phyloP scores from a whole-genome alignment of 2,888 invertebrate genomes.

The Taenaris catops region DNA sequence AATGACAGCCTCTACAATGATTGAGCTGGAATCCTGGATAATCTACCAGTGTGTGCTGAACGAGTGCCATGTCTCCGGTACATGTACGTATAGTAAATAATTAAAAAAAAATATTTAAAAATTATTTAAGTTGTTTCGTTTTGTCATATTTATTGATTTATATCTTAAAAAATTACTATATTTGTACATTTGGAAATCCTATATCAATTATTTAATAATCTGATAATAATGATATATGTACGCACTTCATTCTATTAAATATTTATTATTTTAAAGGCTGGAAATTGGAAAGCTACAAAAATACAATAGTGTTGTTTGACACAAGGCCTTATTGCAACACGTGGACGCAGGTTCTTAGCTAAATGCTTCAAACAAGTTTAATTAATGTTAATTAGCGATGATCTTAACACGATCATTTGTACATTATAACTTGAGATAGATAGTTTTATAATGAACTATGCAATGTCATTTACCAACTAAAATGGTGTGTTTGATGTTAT shows the following conservation, averaged over 20 bases:
- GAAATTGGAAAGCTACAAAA: no score
- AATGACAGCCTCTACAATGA: conserved; percentile 79
- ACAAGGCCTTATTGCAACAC: conserved; percentile 14
- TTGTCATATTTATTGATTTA: no score
- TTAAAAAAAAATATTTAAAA: conserved; percentile 12
- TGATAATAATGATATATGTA: no score
- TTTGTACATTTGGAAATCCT: no score
- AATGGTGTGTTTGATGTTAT: no score
- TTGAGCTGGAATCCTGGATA: conserved; percentile 85
- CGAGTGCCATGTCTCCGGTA: conserved; percentile 82
- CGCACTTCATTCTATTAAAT: no score
- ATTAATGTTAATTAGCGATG: conserved; percentile 30
- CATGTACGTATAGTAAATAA: conserved; percentile 76
- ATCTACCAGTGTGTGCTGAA: conserved; percentile 84
- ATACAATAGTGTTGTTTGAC: no score
- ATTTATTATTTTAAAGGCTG: no score
- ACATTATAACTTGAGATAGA: background rate
- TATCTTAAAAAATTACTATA: no score
- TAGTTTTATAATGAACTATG: background rate
- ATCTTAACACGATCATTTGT: conserved; percentile 15
- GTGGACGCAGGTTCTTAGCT: conserved; percentile 4
- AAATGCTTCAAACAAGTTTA: conserved; percentile 13
- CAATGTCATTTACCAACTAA: background rate
- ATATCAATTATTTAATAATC: no score
- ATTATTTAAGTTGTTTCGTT: no score